Evolutionary conservation across 2,888 invertebrate genomes (phyloP).

Genomic region (Scotopteryx bipunctaria): DNA sequence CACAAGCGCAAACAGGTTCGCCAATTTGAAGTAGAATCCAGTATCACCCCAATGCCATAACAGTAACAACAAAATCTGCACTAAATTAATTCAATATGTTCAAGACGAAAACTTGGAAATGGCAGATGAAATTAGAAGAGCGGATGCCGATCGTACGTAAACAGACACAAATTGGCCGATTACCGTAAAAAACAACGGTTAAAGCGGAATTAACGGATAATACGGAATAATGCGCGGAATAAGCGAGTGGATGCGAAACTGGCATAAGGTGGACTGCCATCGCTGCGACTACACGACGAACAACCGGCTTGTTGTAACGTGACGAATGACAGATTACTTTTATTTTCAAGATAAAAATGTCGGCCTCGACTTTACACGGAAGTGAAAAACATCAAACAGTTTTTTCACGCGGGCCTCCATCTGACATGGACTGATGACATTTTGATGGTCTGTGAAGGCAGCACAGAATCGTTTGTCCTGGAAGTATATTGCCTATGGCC

Average conservation of each 20-base stretch:
- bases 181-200: slow-evolving; percentile 49
- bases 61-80: slow-evolving; percentile 20
- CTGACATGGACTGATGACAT: too few relatives aligned
- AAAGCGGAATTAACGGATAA: slow-evolving; percentile 51
- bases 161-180: slow-evolving; percentile 45
- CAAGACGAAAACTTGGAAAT: slow-evolving; percentile 13
- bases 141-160: slow-evolving; percentile 46
- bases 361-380: too few relatives aligned
- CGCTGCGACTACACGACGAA: not conserved
- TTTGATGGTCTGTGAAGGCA: too few relatives aligned
- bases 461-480: too few relatives aligned
- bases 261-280: slow-evolving; percentile 12
- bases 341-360: too few relatives aligned
- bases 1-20: not conserved
- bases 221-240: slow-evolving; percentile 40
- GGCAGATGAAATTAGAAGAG: slow-evolving; percentile 38
- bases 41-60: not conserved
- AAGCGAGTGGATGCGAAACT: slow-evolving; percentile 29
- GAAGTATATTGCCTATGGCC: too few relatives aligned
- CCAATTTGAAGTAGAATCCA: not conserved
- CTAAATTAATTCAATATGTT: slow-evolving; percentile 15
- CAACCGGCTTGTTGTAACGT: not conserved
- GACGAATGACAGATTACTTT: not conserved
- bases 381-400: too few relatives aligned
- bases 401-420: too few relatives aligned